phyloP scores from a whole-genome alignment of 2,797 vertebrate genomes.

The Etheostoma nigrum region DNA sequence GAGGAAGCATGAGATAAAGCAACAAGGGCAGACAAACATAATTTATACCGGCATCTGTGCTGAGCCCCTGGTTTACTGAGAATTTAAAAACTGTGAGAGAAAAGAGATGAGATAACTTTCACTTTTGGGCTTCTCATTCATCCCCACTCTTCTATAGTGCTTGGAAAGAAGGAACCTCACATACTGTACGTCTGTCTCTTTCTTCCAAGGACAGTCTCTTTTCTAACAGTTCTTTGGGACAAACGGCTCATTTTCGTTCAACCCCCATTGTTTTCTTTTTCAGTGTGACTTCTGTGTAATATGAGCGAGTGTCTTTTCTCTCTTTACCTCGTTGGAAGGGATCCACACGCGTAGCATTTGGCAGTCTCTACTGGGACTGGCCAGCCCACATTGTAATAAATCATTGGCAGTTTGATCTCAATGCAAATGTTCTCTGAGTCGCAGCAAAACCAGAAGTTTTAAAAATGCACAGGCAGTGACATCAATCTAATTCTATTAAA shows the following conservation, averaged over 20 bases:
- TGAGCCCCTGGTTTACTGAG: constrained; percentile 39
- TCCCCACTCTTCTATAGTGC: constrained; percentile 44
- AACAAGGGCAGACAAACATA: constrained; percentile 47
- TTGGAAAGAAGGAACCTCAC: constrained; percentile 38
- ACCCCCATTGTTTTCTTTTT: constrained; percentile 3
- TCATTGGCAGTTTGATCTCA: neutral
- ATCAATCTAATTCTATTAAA: neutral
- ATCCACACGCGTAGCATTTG: neutral
- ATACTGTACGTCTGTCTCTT: constrained; percentile 44
- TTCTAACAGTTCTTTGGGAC: constrained; percentile 50
- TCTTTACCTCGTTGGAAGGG: constrained; percentile 4
- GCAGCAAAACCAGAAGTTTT: neutral
- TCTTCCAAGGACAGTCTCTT: constrained; percentile 62
- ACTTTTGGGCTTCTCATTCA: constrained; percentile 61
- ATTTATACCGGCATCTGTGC: constrained; percentile 39
- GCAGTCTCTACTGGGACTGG: neutral
- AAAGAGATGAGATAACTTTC: constrained; percentile 70
- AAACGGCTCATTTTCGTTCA: constrained; percentile 57
- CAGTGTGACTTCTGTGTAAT: constrained; percentile 28
- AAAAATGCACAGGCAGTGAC: neutral
- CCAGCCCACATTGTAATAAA: neutral
- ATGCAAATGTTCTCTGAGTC: neutral
- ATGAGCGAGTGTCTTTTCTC: constrained; percentile 5
- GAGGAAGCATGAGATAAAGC: constrained; percentile 47
- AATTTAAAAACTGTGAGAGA: constrained; percentile 59